Base-by-base conservation (phyloP, 1,140 invertebrate species). In the Pogonus chalceus region DNA sequence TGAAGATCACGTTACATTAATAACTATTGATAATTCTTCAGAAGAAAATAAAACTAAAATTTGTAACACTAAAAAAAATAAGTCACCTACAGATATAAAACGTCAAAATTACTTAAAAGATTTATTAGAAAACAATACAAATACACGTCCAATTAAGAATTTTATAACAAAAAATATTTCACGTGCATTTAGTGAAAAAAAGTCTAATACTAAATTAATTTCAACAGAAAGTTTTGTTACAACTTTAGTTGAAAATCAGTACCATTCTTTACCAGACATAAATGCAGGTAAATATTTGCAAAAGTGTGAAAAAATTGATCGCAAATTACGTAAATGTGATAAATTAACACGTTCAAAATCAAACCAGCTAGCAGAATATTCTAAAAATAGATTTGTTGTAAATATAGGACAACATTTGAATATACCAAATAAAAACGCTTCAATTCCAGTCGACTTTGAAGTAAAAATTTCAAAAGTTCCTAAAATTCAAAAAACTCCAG, bases 231-330 rank as follows among this genome's bases (percentile, higher is more conserved):
- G 72, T 23, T 73, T 72, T 56, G 69, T 74, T 18, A 72, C 73
- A 21, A 79, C 75, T 46, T 64, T 78, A 53, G 71, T 72, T 49
- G 78, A 81, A 68, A 83, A 82, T 67, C 79, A 82, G 63, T 84
- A 82, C 58, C 78, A 80, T 64, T 83, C 81, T 2, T 65, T 84
- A 53, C 81, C 81, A 7, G 81, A 83, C 66, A 79, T 82, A 23
- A 79, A 80, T 47, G 79, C 81, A 24, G 76, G 79, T 50, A 80
- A 80, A 62, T 80, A 76, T 58, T 74, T 83, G 23, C 76, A 77
- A 59, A 80, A 80, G 58, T 82, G 78, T 35, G 81, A 82, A 65
- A 75, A 72, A 58, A 83, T 83, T 60, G 81, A 83, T 66, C 77
- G 77, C 43, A 79, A 82, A 67, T 62, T 83, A 49, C 68, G 81